Evolutionary conservation across 1,140 invertebrate species (phyloP).

Genomic region (Neodiprion fabricii): DNA sequence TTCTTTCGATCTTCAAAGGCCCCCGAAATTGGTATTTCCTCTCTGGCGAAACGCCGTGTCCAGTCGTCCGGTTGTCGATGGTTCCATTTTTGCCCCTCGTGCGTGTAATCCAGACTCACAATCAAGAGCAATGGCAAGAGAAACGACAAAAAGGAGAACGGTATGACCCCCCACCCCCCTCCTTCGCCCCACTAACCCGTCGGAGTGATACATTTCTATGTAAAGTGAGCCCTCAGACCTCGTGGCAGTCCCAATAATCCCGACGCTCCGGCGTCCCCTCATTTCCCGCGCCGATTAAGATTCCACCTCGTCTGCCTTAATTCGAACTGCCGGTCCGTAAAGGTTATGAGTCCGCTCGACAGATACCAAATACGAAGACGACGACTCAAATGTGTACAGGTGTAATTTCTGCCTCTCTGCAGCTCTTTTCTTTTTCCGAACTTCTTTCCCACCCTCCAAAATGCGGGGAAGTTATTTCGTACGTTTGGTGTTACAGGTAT

Average conservation of each 20-base stretch:
- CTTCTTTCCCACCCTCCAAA: background rate
- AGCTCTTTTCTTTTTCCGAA: background rate
- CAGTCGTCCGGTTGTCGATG: too few species aligned
- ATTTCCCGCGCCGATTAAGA: constrained; percentile 6
- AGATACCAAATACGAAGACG: background rate
- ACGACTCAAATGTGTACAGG: background rate
- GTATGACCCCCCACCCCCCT: background rate
- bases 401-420: background rate
- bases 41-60: too few species aligned
- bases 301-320: constrained; percentile 4
- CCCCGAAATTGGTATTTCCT: too few species aligned
- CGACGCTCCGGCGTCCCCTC: background rate
- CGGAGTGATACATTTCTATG: background rate
- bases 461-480: background rate
- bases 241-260: background rate
- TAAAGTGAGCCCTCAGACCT: background rate
- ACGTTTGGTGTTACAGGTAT: background rate
- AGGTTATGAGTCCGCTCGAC: background rate
- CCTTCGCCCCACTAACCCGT: background rate
- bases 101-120: too few species aligned
- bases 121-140: too few species aligned
- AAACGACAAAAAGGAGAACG: background rate
- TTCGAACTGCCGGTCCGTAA: constrained; percentile 4
- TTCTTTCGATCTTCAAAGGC: too few species aligned
- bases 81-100: too few species aligned